Base-by-base conservation (phyloP, 1,140 invertebrate genomes). In the Microplitis demolitor region DNA sequence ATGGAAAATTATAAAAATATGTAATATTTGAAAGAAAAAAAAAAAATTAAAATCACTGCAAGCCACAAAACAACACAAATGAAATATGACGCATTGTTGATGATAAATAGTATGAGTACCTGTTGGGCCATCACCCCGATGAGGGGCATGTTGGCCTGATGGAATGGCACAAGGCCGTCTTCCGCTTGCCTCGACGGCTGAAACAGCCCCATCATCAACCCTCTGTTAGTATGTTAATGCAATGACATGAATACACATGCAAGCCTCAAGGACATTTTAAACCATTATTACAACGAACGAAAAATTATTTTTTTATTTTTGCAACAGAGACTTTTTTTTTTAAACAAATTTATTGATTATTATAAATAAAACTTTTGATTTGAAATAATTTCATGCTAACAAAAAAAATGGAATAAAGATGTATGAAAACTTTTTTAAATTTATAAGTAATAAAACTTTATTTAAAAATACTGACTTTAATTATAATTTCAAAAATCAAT, bases 151-250 rank as follows among this genome's bases (percentile, higher is more conserved):
- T 84, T 87, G 75, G 85, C 84, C 80, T 89, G 89, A 80, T 88
- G 86, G 78, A 89, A 90, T 70, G 89, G 86, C 78, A 89, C 88
- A 79, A 90, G 79, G 75, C 89, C 89, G 82, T 91, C 90, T 83
- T 90, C 84, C 75, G 89, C 88, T 79, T 87, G 88, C 78, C 89
- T 86, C 72, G 86, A 85, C 61, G 89, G 89, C 85, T 87, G 84
- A 84, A 85, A 84, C 81, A 86, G 79, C 81, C 81, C 80, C 76
- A 82, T 84, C 74, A 81, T 78, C 77, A 83, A 79, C 78, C 69
- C 78, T 80, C 79, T 84, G 81, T 83, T 84, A 82, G 82, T 84
- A 80, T 73, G 61, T 78, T 74, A 76, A 78, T 81, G 76, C 69
- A 78, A 77, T 80, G 75, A 79, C 72, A 76, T 77, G 78, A 83